Evolutionary conservation across 2,888 invertebrate genomes (phyloP).

Genomic region (Metallyticus violacea): DNA sequence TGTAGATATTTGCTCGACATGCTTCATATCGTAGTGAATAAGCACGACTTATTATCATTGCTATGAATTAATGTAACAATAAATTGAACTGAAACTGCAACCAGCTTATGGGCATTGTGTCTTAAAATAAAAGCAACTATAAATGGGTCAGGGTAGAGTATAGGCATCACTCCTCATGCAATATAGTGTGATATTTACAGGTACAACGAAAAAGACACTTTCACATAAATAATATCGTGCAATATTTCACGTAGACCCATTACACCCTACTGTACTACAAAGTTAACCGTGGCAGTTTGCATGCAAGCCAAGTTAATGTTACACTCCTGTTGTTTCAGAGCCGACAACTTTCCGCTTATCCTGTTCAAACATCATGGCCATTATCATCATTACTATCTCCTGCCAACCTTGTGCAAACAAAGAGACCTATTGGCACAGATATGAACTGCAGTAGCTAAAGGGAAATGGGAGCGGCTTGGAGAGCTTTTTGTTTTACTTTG

Average conservation of each 20-base stretch:
- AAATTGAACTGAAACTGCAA: no score
- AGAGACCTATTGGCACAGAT: neutral
- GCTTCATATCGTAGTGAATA: no score
- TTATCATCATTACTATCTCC: neutral
- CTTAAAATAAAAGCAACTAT: no score
- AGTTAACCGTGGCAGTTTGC: neutral
- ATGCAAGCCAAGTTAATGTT: neutral
- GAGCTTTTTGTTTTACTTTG: neutral
- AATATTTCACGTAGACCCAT: neutral
- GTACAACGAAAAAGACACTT: no score
- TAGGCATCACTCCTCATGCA: no score
- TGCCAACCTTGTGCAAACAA: neutral
- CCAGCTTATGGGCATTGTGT: no score
- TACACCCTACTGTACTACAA: neutral
- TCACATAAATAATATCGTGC: no score
- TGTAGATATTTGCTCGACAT: no score
- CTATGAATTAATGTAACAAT: no score
- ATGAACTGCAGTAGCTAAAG: neutral
- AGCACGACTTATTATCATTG: no score
- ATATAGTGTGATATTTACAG: no score
- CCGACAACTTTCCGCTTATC: neutral
- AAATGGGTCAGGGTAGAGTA: no score
- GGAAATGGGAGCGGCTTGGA: neutral
- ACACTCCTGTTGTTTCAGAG: neutral
- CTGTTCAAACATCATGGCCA: neutral